Conservation (phyloP, 2,797 vertebrate species). For the Euthynnus affinis region DNA sequence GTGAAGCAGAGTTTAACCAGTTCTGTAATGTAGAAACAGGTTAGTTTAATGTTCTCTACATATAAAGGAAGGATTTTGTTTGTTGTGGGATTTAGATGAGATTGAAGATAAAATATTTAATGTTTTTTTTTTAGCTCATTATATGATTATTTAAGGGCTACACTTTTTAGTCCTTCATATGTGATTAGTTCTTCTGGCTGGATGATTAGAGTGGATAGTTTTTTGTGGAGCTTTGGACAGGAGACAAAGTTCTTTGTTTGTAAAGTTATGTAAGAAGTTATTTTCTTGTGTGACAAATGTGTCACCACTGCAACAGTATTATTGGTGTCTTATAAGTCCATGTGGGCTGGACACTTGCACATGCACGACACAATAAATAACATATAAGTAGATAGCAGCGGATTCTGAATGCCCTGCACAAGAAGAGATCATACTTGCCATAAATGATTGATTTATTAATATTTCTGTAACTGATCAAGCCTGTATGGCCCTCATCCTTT, state of each 20-base stretch:
- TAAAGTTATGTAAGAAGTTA: neutral
- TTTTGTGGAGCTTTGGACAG: neutral
- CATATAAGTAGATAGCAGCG: neutral
- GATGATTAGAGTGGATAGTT: neutral
- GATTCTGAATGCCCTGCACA: constrained; percentile 17
- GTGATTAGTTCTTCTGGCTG: constrained; percentile 16
- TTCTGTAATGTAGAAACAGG: constrained; percentile 59
- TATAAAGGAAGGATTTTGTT: constrained; percentile 56
- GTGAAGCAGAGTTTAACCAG: constrained; percentile 47
- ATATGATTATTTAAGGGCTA: constrained; percentile 33
- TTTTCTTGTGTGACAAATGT: neutral
- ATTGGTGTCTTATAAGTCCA: no score
- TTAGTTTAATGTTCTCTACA: constrained; percentile 37
- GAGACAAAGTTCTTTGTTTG: neutral
- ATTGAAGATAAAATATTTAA: neutral
- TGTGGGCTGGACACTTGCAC: no score
- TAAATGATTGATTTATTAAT: constrained; percentile 51
- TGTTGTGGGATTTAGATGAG: constrained; percentile 37
- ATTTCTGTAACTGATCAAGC: constrained; percentile 50
- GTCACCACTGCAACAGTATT: neutral
- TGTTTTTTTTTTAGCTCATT: neutral
- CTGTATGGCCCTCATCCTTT: constrained; percentile 48
- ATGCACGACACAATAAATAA: neutral
- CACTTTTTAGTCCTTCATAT: neutral
- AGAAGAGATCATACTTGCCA: constrained; percentile 2